Conservation (phyloP, 2,888 invertebrate species). For the Caenorhabditis sp. region DNA sequence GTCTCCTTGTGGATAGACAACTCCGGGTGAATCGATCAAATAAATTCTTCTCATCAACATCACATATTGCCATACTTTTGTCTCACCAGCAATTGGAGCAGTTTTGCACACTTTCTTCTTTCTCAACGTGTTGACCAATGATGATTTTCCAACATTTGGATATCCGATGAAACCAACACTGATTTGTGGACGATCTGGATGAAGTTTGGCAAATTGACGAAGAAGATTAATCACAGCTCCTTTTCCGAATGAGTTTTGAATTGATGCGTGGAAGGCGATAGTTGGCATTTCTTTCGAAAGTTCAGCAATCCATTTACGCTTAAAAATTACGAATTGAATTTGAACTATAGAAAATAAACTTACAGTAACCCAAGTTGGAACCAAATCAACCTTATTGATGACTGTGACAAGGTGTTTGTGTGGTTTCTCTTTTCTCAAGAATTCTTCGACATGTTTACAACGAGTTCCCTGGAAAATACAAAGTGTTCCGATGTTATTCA, state of each 20-base stretch:
- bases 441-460: slow-evolving; percentile 86
- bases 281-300: slow-evolving; percentile 94
- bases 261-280: slow-evolving; percentile 96
- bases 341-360: slow-evolving; percentile 48
- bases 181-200: slow-evolving; percentile 90
- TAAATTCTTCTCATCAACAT: slow-evolving; percentile 95
- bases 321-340: slow-evolving; percentile 27
- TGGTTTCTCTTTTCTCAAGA: slow-evolving; percentile 83
- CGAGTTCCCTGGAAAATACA: slow-evolving; percentile 79
- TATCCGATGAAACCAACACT: slow-evolving; percentile 98
- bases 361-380: slow-evolving; percentile 94
- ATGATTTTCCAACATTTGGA: slow-evolving; percentile 98
- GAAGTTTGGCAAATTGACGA: slow-evolving; percentile 92
- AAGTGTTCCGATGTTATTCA: no score
- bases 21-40: slow-evolving; percentile 96
- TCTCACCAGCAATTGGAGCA: slow-evolving; percentile 92
- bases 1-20: slow-evolving; percentile 93
- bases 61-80: slow-evolving; percentile 92
- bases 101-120: slow-evolving; percentile 97
- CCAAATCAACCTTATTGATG: slow-evolving; percentile 87
- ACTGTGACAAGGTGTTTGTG: slow-evolving; percentile 97
- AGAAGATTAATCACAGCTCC: slow-evolving; percentile 93
- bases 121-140: slow-evolving; percentile 92
- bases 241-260: slow-evolving; percentile 97
- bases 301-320: slow-evolving; percentile 92